These are phyloP conservation scores for Carassius carassius DNA, from an alignment of 2,113 vertebrate genomes.

Conservation along the genomic window DNA sequence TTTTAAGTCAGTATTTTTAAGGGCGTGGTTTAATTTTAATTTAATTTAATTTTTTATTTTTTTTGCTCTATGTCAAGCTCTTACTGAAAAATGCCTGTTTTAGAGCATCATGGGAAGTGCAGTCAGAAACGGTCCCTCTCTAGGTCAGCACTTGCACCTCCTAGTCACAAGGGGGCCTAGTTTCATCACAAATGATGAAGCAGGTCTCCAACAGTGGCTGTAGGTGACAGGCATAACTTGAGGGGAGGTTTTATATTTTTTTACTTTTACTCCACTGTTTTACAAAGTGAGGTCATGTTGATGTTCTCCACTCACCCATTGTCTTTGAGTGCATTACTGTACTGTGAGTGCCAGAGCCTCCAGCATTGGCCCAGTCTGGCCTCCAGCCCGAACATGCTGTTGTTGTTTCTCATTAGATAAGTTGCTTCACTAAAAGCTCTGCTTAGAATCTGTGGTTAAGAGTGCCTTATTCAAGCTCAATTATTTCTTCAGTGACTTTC, in stretches of 20 bases:
- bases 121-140: not conserved
- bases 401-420: not conserved
- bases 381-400: not conserved
- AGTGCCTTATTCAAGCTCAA: conserved; percentile 2
- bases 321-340: not conserved
- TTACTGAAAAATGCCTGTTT: not conserved
- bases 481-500: not conserved
- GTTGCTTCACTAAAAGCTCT: not conserved
- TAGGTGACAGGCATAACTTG: not conserved
- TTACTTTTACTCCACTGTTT: not conserved
- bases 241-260: not conserved
- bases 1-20: too few species aligned
- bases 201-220: conserved; percentile 1
- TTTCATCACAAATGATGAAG: conserved; percentile 51
- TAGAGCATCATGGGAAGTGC: not conserved
- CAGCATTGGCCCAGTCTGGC: not conserved
- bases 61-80: not conserved
- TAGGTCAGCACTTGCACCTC: conserved; percentile 44
- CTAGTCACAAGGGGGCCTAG: conserved; percentile 51
- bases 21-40: not conserved
- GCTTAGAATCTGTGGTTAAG: not conserved
- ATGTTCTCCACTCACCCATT: not conserved
- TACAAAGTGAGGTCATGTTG: not conserved
- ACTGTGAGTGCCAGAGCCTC: not conserved
- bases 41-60: not conserved